These are phyloP conservation scores for Brachyptera risi DNA, from an alignment of 2,888 invertebrate genomes.

Conservation along the genomic window DNA sequence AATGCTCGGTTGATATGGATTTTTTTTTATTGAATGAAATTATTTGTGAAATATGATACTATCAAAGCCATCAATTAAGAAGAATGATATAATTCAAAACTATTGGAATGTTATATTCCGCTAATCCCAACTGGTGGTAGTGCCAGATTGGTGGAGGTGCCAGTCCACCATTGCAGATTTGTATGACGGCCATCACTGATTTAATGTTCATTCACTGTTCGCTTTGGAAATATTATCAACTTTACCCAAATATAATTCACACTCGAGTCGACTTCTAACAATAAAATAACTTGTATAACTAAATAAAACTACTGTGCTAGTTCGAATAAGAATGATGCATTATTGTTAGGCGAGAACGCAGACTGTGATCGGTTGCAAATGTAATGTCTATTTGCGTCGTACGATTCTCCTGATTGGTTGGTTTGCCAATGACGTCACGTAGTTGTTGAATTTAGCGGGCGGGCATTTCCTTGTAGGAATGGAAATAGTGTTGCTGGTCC, in stretches of 20 bases:
- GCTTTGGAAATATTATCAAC: not conserved
- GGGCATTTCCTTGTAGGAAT: slow-evolving; percentile 25
- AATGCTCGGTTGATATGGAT: too few relatives aligned
- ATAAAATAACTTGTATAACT: not conserved
- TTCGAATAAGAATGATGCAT: not conserved
- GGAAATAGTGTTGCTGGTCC: slow-evolving; percentile 23
- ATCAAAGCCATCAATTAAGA: too few relatives aligned
- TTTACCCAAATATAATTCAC: too few relatives aligned
- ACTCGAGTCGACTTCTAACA: slow-evolving; percentile 4
- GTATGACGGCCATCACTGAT: not conserved
- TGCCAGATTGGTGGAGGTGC: not conserved
- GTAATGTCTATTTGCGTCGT: slow-evolving; percentile 21
- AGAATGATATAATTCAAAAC: too few relatives aligned
- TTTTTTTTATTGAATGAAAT: too few relatives aligned
- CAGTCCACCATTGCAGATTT: not conserved
- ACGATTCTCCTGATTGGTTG: slow-evolving; percentile 19
- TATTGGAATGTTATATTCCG: too few relatives aligned
- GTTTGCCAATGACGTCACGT: slow-evolving; percentile 19
- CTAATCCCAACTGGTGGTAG: too few relatives aligned
- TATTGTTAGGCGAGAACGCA: not conserved
- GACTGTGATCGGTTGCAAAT: not conserved
- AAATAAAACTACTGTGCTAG: not conserved
- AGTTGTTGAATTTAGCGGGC: slow-evolving; percentile 20
- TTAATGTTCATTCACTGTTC: not conserved
- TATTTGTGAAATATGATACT: too few relatives aligned